These are phyloP conservation scores for Coryphaenoides rupestris DNA, from an alignment of 2,113 vertebrate genomes.

Conservation along the genomic window DNA sequence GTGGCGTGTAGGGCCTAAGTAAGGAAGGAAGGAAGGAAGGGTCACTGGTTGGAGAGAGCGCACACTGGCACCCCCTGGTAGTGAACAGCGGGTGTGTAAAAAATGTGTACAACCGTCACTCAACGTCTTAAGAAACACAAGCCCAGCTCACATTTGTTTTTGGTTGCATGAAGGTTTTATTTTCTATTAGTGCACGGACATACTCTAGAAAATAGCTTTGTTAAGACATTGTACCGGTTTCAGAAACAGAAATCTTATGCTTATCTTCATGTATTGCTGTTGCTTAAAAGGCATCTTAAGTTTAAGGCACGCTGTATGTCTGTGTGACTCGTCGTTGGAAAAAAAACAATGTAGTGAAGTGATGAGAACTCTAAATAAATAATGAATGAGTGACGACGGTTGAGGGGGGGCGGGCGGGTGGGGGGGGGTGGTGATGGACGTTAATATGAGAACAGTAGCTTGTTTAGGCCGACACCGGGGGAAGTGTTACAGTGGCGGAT, in stretches of 20 bases:
- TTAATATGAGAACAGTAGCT: too few species aligned
- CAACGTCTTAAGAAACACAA: neutral
- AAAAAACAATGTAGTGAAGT: too few species aligned
- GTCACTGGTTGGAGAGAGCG: conserved; percentile 55
- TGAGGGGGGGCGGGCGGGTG: too few species aligned
- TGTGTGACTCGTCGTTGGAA: too few species aligned
- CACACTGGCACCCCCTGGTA: conserved; percentile 36
- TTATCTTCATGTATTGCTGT: conserved; percentile 5
- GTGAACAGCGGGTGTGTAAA: neutral
- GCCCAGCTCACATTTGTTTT: conserved; percentile 19
- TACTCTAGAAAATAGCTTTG: conserved; percentile 31
- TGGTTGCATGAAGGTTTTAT: conserved; percentile 54
- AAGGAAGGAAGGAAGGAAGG: conserved; percentile 37
- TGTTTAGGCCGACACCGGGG: too few species aligned
- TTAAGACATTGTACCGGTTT: conserved; percentile 3
- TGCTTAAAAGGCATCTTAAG: conserved; percentile 21
- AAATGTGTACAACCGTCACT: too few species aligned
- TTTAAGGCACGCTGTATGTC: too few species aligned
- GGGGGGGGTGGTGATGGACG: too few species aligned
- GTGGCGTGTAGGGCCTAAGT: too few species aligned
- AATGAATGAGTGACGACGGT: conserved; percentile 27
- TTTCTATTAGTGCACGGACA: conserved; percentile 49
- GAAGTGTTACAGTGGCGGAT: neutral
- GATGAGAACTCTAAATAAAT: neutral
- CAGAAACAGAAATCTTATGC: conserved; percentile 4